Base-by-base conservation (phyloP, 2,113 vertebrate species). In the Sapajus apella region DNA sequence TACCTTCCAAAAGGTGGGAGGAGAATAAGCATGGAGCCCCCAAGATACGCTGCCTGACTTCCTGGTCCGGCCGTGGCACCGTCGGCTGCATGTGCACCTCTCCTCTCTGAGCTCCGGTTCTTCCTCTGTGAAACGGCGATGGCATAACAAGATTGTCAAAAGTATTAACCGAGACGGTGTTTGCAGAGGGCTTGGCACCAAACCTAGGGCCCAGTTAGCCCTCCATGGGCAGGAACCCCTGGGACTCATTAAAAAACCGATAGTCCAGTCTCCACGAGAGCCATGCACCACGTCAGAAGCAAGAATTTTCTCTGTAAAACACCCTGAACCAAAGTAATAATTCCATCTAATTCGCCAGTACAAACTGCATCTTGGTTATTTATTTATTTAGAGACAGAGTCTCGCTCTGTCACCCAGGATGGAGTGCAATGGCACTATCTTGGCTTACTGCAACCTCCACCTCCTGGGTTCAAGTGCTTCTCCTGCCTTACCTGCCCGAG, bases 111-210 rank as follows among this genome's bases (percentile, higher is more conserved):
- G 85, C 40, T n/a, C n/a, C 27, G 23, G 18, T 43, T 64, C 79
- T 35, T 73, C 20, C 81, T 61, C 76, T 55, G 18, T 56, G 10
- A 90, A 68, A 66, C 0, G 8, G 66, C 20, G 87, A 21, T 30
- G 23, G 3, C 3, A 4, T 47, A 16, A 20, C 43, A 72, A 58
- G 37, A 20, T 6, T 52, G 6, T 35, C 61, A 0, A 1, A n/a
- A 58, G 55, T 14, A 8, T 32, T 55, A 25, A n/a, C 20, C 17
- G 58, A 40, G 40, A 94, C 61, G 21, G 10, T 56, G 32, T 45
- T 72, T 89, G 17, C 79, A 30, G 75, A 73, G 79, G 6, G 32
- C 52, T 12, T 21, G 81, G 37, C 27, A 9, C 17, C 1, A 10
- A 76, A 37, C 17, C 32, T 20, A 3, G 27, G 43, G 25, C 23